Evolutionary conservation across 2,797 vertebrate species (phyloP), one percentile per base, ranked within the genome.

Genomic region (Poeciliopsis presidionis): DNA sequence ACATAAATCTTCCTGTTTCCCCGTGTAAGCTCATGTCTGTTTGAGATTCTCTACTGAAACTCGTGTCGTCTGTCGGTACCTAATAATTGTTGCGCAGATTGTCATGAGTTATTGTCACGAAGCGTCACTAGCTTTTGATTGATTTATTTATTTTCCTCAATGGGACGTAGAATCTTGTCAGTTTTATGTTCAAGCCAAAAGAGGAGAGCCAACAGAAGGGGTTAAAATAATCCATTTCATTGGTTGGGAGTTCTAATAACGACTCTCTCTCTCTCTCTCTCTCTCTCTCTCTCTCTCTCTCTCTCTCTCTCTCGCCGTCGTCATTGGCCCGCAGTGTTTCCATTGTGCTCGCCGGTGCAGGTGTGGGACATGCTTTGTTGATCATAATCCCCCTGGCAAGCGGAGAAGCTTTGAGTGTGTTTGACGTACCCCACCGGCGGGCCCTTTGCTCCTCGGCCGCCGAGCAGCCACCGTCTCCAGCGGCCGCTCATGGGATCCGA

Each of bases 331-430:
- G 87, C 91, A 80, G 88, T 94, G 92, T 95, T 95, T 94, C 94
- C 94, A 95, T 95, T 95, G 95, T 95, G 91, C 89, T 84, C 94
- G 92, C 83, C 91, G 92, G 92, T 95, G 95, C 97, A 98, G 97
- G 97, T 97, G 97, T 97, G 92, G 95, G 95, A 96, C 96, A 97
- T 96, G 97, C 97, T 97, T 97, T 97, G 97, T 96, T 97, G 96
- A 96, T 96, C 96, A 96, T 97, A 97, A 97, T 98, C 97, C 96
- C 92, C 93, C 95, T 89, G 94, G 95, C 93, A 93, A 90, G 88
- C 94, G 88, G 94, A 95, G 96, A 96, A 96, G 95, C 96, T 96
- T 95, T 98, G 97, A 98, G 96, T 96, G 95, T 97, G 96, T 97
- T 98, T 98, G 97, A 97, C 97, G 97, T 97, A 96, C 95, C 97